Conservation (phyloP, 92 coral and sea anemone species). For the Actinostola sp. region DNA sequence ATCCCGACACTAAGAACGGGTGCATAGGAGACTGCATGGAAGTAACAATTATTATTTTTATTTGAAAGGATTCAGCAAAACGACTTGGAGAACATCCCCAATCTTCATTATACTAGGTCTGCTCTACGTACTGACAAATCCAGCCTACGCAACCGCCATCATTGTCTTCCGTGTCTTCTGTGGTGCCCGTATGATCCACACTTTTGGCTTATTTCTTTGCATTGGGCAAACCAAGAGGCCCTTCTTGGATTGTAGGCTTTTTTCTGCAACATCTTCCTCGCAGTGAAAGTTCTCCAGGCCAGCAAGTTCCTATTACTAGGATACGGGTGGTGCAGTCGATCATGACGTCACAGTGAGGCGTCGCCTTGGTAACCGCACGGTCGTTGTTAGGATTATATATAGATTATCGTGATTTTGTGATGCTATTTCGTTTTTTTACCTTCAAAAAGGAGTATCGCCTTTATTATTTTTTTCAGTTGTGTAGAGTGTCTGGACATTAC, state of each 20-base stretch:
- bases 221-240: constrained; percentile 5
- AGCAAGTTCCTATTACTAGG: constrained; percentile 5
- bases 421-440: too few species aligned
- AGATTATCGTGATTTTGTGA: too few species aligned
- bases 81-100: constrained; percentile 90
- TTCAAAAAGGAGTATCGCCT: too few species aligned
- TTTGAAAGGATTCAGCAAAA: constrained; percentile 75
- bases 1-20: too few species aligned
- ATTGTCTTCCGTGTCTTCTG: constrained; percentile 78
- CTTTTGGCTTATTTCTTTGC: constrained; percentile 50
- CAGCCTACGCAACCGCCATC: constrained; percentile 57
- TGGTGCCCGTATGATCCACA: constrained; percentile 71
- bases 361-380: too few species aligned
- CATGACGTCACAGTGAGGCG: not conserved
- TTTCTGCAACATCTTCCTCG: constrained; percentile 36
- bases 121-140: constrained; percentile 58
- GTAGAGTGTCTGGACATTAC: too few species aligned
- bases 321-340: not conserved
- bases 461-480: too few species aligned
- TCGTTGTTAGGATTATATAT: too few species aligned
- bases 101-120: constrained; percentile 74
- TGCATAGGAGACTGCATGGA: too few species aligned
- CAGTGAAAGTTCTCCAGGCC: constrained; percentile 19
- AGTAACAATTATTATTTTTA: not conserved
- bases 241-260: constrained; percentile 27